These are phyloP conservation scores for Tragelaphus oryx DNA, from an alignment of 2,797 vertebrate species.

Conservation along the genomic window DNA sequence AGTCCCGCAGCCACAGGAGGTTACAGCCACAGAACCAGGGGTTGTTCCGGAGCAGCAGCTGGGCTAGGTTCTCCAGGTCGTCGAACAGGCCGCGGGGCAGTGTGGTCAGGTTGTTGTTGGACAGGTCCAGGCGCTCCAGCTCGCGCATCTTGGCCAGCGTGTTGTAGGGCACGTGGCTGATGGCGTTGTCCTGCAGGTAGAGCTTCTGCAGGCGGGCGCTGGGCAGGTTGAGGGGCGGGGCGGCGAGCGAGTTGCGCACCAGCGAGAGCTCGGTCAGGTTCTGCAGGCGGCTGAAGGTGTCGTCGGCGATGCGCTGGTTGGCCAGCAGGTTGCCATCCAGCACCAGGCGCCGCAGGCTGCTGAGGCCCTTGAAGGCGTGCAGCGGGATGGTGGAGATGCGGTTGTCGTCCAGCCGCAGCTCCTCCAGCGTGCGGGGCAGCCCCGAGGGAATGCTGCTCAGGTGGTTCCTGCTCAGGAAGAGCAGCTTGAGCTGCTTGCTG, in stretches of 20 bases:
- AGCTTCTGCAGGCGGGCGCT: conserved; percentile 88
- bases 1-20: conserved; percentile 93
- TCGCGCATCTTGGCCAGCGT: conserved; percentile 89
- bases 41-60: conserved; percentile 92
- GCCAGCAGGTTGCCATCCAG: conserved; percentile 96
- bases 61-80: conserved; percentile 89
- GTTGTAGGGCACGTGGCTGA: conserved; percentile 91
- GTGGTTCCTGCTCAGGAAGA: conserved; percentile 95
- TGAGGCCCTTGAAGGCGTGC: conserved; percentile 91
- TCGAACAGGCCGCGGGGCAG: conserved; percentile 92
- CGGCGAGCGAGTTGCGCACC: conserved; percentile 91
- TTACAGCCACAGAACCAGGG: conserved; percentile 97
- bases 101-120: conserved; percentile 95
- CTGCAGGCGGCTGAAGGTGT: conserved; percentile 89
- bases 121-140: conserved; percentile 91
- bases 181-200: conserved; percentile 93
- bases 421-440: conserved; percentile 92
- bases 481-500: conserved; percentile 87
- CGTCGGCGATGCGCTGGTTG: conserved; percentile 96
- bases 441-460: conserved; percentile 95
- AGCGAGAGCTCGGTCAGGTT: conserved; percentile 94
- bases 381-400: conserved; percentile 94
- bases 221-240: conserved; percentile 92
- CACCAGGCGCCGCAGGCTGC: conserved; percentile 90
- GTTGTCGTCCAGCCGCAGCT: conserved; percentile 95